phyloP scores from a whole-genome alignment of 2,113 vertebrate species.

The Anguilla japonica region DNA sequence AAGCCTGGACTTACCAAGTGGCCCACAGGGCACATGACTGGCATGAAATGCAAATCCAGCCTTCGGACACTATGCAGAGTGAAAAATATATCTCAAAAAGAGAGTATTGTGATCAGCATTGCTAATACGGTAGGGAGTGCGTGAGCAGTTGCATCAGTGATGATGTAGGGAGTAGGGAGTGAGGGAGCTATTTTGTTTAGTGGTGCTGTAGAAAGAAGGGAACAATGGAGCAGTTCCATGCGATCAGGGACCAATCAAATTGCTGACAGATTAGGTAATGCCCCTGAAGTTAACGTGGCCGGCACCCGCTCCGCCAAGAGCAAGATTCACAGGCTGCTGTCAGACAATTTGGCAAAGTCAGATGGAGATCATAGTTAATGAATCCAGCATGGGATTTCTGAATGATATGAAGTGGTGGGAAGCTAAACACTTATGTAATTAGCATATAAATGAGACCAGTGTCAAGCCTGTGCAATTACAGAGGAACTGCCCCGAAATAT shows the following conservation, averaged over 20 bases:
- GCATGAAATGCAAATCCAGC: too few relatives aligned
- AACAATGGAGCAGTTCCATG: not conserved
- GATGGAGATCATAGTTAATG: constrained; percentile 20
- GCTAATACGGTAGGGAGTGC: not conserved
- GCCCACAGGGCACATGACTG: too few relatives aligned
- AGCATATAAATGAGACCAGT: constrained; percentile 27
- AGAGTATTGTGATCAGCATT: not conserved
- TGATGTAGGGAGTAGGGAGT: not conserved
- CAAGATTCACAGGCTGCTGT: constrained; percentile 10
- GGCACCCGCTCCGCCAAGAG: not conserved
- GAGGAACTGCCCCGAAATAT: not conserved
- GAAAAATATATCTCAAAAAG: not conserved
- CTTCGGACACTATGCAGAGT: too few relatives aligned
- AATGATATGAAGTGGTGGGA: constrained; percentile 15
- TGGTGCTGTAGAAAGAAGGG: not conserved
- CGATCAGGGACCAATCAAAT: not conserved
- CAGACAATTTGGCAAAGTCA: constrained; percentile 25
- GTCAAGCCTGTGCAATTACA: constrained; percentile 21
- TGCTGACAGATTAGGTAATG: not conserved
- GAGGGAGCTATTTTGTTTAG: not conserved
- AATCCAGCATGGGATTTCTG: constrained; percentile 13
- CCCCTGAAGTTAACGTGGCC: not conserved
- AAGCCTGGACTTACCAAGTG: too few relatives aligned
- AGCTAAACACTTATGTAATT: constrained; percentile 25
- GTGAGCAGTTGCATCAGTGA: not conserved